Conservation (phyloP, 2,888 invertebrate species). For the Synergus japonicus region DNA sequence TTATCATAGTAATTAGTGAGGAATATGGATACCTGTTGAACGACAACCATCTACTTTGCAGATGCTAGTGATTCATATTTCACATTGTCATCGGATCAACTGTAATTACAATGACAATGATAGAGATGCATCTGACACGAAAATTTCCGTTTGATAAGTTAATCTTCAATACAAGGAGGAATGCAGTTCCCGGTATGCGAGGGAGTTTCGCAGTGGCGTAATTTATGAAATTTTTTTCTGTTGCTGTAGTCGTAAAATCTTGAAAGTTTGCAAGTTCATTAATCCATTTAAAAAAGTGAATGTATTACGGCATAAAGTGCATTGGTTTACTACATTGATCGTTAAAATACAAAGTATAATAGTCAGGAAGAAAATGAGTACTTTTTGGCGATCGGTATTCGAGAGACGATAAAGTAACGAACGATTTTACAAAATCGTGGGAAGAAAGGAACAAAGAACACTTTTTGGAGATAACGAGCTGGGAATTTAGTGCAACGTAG, state of each 20-base stretch:
- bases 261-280: not conserved
- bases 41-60: slow-evolving; percentile 27
- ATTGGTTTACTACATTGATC: slow-evolving; percentile 5
- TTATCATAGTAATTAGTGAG: slow-evolving; percentile 23
- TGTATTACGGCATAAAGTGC: not conserved
- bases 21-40: slow-evolving; percentile 39
- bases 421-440: slow-evolving; percentile 38
- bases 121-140: not conserved
- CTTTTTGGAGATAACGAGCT: slow-evolving; percentile 53
- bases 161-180: slow-evolving; percentile 16
- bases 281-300: not conserved
- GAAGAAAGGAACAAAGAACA: slow-evolving; percentile 41
- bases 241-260: not conserved
- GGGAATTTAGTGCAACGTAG: slow-evolving; percentile 45
- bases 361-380: slow-evolving; percentile 5
- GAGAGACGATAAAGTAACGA: not conserved
- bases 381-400: slow-evolving; percentile 34
- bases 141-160: slow-evolving; percentile 11
- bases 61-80: slow-evolving; percentile 22
- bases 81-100: slow-evolving; percentile 29
- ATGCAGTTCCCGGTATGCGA: slow-evolving; percentile 2
- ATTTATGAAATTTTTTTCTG: not conserved
- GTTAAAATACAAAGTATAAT: slow-evolving; percentile 5
- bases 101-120: slow-evolving; percentile 2
- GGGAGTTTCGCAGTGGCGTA: slow-evolving; percentile 18